Base-by-base conservation (phyloP, 1,140 invertebrate genomes). In the Gerris buenoi region DNA sequence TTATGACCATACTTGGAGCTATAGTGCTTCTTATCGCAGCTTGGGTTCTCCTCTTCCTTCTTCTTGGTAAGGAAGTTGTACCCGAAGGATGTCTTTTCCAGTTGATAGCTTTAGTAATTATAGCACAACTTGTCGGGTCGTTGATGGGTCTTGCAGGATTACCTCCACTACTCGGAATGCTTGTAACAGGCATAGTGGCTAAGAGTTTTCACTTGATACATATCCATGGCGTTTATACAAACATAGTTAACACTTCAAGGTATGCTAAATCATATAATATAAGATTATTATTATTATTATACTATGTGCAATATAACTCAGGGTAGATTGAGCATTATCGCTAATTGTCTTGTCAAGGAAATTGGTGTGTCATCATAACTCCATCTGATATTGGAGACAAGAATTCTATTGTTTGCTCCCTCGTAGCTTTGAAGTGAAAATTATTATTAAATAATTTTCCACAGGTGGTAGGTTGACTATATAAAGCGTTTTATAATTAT, bases 21-120 rank as follows among this genome's bases (percentile, higher is more conserved):
- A 63, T 63, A 58, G 58, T 57, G 28, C 59, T 46, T 23, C 29
- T 58, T 26, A 59, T 67, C 0, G 27, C 68, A 14, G 2, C 28
- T 1, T 72, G 69, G 71, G 58, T 27, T 25, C 15, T 66, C 27
- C 63, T 73, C 46, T 91, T 84, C 77, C 81, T 85, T 26, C 77
- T 93, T 33, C 81, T 91, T 60, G 85, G 87, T 23, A 77, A 85
- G 1, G 84, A 87, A 33, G 89, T 87, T 1, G 83, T 88, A 1
- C 82, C 81, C 0, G 88, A 87, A 23, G 90, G 90, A 3, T 85
- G 87, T 69, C 77, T 93, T 0, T 93, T 90, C 72, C 83, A 85
- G 64, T 76, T 95, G 1, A 86, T 88, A 1, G 78, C 86, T 0
- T 67, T 73, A 2, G 26, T 70, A 3, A 3, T 70, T 1, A 23